These are phyloP conservation scores for Macquaria ambigua DNA, from an alignment of 2,113 vertebrate species.

Conservation along the genomic window DNA sequence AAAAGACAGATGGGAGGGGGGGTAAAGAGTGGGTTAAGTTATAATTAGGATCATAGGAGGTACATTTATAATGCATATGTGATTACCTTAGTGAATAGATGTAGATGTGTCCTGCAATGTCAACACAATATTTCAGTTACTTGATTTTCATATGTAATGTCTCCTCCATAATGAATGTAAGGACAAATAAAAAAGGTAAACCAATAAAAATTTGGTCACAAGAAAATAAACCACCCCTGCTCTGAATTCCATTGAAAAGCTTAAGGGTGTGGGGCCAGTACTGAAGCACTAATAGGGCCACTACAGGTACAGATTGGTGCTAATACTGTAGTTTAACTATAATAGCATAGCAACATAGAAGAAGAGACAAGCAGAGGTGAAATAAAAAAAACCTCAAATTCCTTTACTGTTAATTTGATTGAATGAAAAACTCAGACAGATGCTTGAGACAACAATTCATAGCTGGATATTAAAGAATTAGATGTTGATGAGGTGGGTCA, in stretches of 20 bases:
- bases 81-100: too few species aligned
- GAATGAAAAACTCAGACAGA: conserved; percentile 11
- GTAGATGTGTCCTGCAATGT: too few species aligned
- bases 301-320: not conserved
- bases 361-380: not conserved
- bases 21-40: too few species aligned
- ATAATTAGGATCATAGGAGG: too few species aligned
- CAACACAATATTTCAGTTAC: too few species aligned
- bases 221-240: not conserved
- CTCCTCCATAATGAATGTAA: too few species aligned
- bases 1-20: too few species aligned
- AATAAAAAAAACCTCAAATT: too few species aligned
- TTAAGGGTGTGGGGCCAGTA: not conserved
- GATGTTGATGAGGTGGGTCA: conserved; percentile 1
- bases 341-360: not conserved
- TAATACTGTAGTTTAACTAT: not conserved
- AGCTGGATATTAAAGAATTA: conserved; percentile 4
- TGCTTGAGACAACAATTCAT: not conserved
- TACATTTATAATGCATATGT: too few species aligned
- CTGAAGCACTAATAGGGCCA: not conserved
- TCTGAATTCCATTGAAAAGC: not conserved
- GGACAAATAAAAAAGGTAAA: too few species aligned
- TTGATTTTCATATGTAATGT: too few species aligned
- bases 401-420: not conserved
- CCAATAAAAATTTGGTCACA: too few species aligned